Evolutionary conservation across 1,140 invertebrate species (phyloP).

Genomic region (Bombus fervidus): DNA sequence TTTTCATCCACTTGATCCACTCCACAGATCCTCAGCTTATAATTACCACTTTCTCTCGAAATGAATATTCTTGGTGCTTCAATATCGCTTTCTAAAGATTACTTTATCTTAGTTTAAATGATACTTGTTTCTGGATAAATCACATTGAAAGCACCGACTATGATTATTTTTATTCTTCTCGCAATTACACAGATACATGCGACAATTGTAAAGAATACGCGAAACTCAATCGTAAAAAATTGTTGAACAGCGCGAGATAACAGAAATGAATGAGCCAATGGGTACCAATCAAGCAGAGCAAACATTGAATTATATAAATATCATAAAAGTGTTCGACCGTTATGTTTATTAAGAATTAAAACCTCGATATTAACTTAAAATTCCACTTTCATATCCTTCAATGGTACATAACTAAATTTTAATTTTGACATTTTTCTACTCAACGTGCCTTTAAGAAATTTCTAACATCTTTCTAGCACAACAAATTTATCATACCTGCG

Average conservation of each 20-base stretch:
- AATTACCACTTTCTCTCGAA: slow-evolving; percentile 70
- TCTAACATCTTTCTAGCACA: too few relatives aligned
- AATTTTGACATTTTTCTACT: background rate
- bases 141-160: too few relatives aligned
- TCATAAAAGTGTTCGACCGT: too few relatives aligned
- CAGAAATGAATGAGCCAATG: slow-evolving; percentile 69
- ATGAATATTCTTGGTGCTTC: slow-evolving; percentile 26
- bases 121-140: background rate
- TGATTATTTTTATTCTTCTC: too few relatives aligned
- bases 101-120: background rate
- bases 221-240: too few relatives aligned
- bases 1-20: slow-evolving; percentile 42
- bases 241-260: slow-evolving; percentile 55
- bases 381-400: too few relatives aligned
- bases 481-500: too few relatives aligned
- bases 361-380: too few relatives aligned
- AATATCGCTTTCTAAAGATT: background rate
- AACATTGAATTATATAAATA: slow-evolving; percentile 74
- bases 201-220: too few relatives aligned
- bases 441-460: background rate
- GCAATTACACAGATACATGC: too few relatives aligned
- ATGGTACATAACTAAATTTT: background rate
- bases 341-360: too few relatives aligned
- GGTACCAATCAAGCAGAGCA: slow-evolving; percentile 82
- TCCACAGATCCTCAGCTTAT: slow-evolving; percentile 70